Evolutionary conservation across 2,797 vertebrate species (phyloP), one percentile per base, ranked within the genome.

Genomic region (Gymnopithys bicolor): DNA sequence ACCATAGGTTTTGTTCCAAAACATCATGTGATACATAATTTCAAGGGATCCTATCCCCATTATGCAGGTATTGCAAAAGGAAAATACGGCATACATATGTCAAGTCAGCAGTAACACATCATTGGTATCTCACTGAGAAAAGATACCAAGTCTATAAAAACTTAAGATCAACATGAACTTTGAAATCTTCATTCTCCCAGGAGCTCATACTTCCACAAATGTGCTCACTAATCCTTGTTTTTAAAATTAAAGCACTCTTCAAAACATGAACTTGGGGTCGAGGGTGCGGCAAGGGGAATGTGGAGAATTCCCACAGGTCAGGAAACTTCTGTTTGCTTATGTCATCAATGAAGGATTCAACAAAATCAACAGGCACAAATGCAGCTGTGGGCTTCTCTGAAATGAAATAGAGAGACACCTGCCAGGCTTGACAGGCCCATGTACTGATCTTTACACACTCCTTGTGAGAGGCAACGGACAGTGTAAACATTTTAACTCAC

Each of bases 121-220:
- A 68, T 64, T 64, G 78, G 93, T 97, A 97, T 97, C 95, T 96
- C 76, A 75, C 92, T 27, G 59, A 75, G 75, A 73, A 93, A 92
- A 94, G 89, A 97, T 94, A 94, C 85, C 87, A 76, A 85, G 94
- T 67, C 92, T 90, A 85, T 88, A 95, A 97, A 93, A 87, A 71
- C 90, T 89, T 37, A 76, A 94, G 55, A 94, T 96, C 90, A 95
- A 95, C 92, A 96, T 96, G 95, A 95, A 95, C 93, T 96, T 94
- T 95, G 95, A 95, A 84, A 84, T 83, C 91, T 59, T 83, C 92
- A 85, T 91, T 91, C 90, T 94, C 89, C 23, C 49, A 89, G 48
- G 67, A 93, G 77, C 85, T 70, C 66, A 32, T 28, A 83, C 71
- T 88, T 94, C 64, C 58, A 25, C 25, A 84, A 86, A 76, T 33